Evolutionary conservation across 2,888 invertebrate genomes (phyloP), one percentile per base, ranked within the genome.

Genomic region (Hesperia comma): DNA sequence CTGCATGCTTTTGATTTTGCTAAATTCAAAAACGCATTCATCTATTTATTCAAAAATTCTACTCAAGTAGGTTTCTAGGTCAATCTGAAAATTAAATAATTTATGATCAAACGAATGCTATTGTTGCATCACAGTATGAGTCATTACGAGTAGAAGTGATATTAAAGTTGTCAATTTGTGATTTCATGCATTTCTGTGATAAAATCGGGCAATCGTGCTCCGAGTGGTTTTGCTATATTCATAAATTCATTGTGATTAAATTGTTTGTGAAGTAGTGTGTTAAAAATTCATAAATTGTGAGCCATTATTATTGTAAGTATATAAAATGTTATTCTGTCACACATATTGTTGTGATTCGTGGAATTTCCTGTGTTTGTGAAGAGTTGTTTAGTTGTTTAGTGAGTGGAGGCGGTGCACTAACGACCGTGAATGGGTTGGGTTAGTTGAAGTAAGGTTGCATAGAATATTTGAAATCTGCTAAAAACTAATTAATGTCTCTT

Each of bases 331-430:
- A 70, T 70, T 37, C 37, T 71, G 71, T 67, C 75, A 70, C 73
- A 70, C 73, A 71, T 66, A 77, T 79, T 85, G 84, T 84, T 81
- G 86, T 81, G 90, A 91, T 91, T 90, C 90, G 90, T 92, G 92
- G 91, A 91, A 90, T 85, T 92, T 90, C 89, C 87, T 87, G 86
- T 87, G 83, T 88, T 76, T 70, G 86, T 86, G 84, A 75, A 78
- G 77, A 80, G 40, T 90, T 79, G 69, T 79, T 81, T 85, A 81
- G 75, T 87, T 84, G 75, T 71, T 79, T 82, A 79, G 89, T 92
- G 90, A 86, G 82, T 77, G 79, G 82, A 87, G 87, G 89, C 89
- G 83, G 92, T 92, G 92, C 92, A 87, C 81, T 88, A 85, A 81
- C 84, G 84, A 89, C 90, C 88, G 92, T 92, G 92, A 84, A 85